Evolutionary conservation across 1,140 invertebrate species (phyloP).

Genomic region (Drosophila baimaii): DNA sequence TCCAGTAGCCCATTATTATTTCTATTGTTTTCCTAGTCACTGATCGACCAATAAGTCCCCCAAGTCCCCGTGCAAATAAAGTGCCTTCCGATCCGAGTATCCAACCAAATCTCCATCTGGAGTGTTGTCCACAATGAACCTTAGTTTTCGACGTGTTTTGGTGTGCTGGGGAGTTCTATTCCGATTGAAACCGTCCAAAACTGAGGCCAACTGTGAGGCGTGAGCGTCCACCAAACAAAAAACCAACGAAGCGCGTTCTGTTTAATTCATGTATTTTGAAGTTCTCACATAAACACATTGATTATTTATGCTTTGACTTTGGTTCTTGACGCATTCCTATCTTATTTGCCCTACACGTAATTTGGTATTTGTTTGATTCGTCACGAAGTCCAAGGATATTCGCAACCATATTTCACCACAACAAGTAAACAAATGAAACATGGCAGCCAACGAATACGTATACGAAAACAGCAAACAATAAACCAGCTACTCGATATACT

Average conservation of each 20-base stretch:
- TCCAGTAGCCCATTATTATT: background rate
- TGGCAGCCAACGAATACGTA: constrained; percentile 26
- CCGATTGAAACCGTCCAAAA: constrained; percentile 84
- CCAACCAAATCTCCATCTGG: background rate
- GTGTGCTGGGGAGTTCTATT: constrained; percentile 76
- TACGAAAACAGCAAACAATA: constrained; percentile 3
- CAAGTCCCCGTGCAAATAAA: constrained; percentile 28
- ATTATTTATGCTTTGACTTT: constrained; percentile 24
- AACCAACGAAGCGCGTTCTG: constrained; percentile 16
- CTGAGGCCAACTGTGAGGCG: constrained; percentile 78
- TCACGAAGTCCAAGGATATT: constrained; percentile 24
- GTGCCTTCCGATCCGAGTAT: constrained; percentile 14
- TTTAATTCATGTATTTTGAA: constrained; percentile 19
- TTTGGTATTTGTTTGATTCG: constrained; percentile 39
- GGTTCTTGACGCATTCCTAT: constrained; percentile 9
- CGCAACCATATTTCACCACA: constrained; percentile 30
- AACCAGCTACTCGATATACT: constrained; percentile 32
- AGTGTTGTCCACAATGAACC: constrained; percentile 62
- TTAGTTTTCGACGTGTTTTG: constrained; percentile 84
- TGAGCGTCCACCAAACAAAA: constrained; percentile 39
- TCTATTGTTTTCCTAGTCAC: background rate
- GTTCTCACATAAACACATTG: constrained; percentile 6
- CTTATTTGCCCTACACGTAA: constrained; percentile 11
- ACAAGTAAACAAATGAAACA: constrained; percentile 55
- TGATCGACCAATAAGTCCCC: background rate